These are phyloP conservation scores for Leptestheria dahalacensis DNA, from an alignment of 1,140 invertebrate species.

Conservation along the genomic window DNA sequence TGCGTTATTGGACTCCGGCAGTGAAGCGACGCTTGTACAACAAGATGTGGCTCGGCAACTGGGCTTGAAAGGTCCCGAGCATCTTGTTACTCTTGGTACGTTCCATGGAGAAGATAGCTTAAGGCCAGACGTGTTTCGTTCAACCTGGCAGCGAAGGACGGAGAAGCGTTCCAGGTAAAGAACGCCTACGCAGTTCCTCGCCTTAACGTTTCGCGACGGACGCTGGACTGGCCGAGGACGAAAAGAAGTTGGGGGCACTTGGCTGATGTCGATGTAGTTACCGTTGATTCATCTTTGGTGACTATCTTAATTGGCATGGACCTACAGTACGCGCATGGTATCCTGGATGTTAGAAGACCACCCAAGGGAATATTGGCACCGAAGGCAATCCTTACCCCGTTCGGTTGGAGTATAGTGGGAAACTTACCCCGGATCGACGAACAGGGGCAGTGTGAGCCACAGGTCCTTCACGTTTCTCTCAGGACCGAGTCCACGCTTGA, in stretches of 20 bases:
- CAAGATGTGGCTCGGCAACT: not conserved
- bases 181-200: not conserved
- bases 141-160: not conserved
- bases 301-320: conserved; percentile 10
- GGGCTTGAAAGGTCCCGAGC: not conserved
- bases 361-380: too few relatives aligned
- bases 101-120: conserved; percentile 6
- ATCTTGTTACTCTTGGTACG: not conserved
- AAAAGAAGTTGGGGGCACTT: conserved; percentile 9
- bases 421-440: too few relatives aligned
- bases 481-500: not conserved
- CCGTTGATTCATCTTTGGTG: conserved; percentile 2
- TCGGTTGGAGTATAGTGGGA: too few relatives aligned
- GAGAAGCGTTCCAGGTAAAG: not conserved
- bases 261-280: not conserved
- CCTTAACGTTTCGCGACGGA: conserved; percentile 3
- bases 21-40: conserved; percentile 1
- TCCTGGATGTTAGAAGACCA: too few relatives aligned
- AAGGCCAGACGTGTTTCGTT: not conserved
- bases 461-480: not conserved
- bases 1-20: not conserved
- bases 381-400: too few relatives aligned
- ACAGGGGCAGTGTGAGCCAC: not conserved
- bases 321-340: too few relatives aligned
- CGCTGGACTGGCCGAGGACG: conserved; percentile 1